Evolutionary conservation across 2,888 invertebrate genomes (phyloP).

Genomic region (Coronaproctus castanopsis): DNA sequence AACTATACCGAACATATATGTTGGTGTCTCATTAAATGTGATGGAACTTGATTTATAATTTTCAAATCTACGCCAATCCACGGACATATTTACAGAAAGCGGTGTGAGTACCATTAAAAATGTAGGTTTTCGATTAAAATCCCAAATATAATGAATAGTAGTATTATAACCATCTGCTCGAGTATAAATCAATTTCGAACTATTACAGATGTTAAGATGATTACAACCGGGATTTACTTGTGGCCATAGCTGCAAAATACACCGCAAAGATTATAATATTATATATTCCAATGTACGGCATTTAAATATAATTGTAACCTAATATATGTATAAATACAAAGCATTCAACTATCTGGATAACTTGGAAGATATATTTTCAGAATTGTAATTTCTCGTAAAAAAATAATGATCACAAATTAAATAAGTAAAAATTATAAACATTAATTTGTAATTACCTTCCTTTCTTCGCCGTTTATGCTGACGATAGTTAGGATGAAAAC

Average conservation of each 20-base stretch:
- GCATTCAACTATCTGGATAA: too few species aligned
- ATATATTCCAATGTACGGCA: too few species aligned
- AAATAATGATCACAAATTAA: too few species aligned
- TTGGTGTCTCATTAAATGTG: constrained; percentile 29
- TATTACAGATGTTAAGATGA: not conserved
- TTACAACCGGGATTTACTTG: not conserved
- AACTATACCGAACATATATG: constrained; percentile 37
- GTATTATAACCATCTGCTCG: constrained; percentile 36
- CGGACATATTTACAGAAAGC: constrained; percentile 28
- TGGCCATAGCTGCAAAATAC: not conserved
- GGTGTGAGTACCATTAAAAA: constrained; percentile 34
- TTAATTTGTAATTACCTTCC: too few species aligned
- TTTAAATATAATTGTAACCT: too few species aligned
- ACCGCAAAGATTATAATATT: too few species aligned
- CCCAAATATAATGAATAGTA: constrained; percentile 44
- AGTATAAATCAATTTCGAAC: constrained; percentile 30
- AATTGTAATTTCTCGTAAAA: too few species aligned
- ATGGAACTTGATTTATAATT: constrained; percentile 25
- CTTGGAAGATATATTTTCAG: too few species aligned
- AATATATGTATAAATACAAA: too few species aligned
- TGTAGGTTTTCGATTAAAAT: constrained; percentile 39
- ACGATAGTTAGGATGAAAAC: too few species aligned
- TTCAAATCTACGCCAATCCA: constrained; percentile 31
- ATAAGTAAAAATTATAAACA: too few species aligned
- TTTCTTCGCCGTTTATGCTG: too few species aligned